Conservation (phyloP, 2,797 vertebrate species). For the Schizothorax lantsangensis region DNA sequence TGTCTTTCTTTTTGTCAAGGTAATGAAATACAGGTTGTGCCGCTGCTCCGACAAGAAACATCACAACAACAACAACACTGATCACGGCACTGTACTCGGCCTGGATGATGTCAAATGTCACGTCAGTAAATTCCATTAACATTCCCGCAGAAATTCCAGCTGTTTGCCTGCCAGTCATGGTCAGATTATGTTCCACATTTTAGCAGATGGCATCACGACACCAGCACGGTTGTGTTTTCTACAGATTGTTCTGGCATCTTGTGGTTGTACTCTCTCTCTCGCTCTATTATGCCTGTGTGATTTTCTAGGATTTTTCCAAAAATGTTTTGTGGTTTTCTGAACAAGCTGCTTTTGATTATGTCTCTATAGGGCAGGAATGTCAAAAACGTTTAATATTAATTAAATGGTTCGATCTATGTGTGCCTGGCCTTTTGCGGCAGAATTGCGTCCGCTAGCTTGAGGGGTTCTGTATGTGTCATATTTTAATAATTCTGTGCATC, state of each 20-base stretch:
- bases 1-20: slow-evolving; percentile 71
- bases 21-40: slow-evolving; percentile 93
- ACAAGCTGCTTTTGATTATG: slow-evolving; percentile 23
- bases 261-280: neutral
- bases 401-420: slow-evolving; percentile 5
- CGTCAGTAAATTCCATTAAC: slow-evolving; percentile 86
- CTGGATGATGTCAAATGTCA: slow-evolving; percentile 97
- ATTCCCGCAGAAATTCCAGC: neutral
- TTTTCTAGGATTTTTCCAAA: slow-evolving; percentile 36
- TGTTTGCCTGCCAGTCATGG: slow-evolving; percentile 23
- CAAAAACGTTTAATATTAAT: slow-evolving; percentile 4
- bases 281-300: slow-evolving; percentile 3
- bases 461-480: slow-evolving; percentile 20
- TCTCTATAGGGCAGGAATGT: slow-evolving; percentile 24
- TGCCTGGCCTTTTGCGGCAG: slow-evolving; percentile 26
- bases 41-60: slow-evolving; percentile 89
- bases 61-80: slow-evolving; percentile 88
- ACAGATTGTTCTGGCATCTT: slow-evolving; percentile 21
- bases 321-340: neutral
- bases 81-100: slow-evolving; percentile 91
- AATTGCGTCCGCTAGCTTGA: slow-evolving; percentile 24
- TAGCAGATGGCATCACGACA: slow-evolving; percentile 12
- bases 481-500: slow-evolving; percentile 14
- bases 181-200: neutral
- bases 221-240: slow-evolving; percentile 6